Conservation (phyloP, 2,888 invertebrate genomes). For the Mechanitis messenoides region DNA sequence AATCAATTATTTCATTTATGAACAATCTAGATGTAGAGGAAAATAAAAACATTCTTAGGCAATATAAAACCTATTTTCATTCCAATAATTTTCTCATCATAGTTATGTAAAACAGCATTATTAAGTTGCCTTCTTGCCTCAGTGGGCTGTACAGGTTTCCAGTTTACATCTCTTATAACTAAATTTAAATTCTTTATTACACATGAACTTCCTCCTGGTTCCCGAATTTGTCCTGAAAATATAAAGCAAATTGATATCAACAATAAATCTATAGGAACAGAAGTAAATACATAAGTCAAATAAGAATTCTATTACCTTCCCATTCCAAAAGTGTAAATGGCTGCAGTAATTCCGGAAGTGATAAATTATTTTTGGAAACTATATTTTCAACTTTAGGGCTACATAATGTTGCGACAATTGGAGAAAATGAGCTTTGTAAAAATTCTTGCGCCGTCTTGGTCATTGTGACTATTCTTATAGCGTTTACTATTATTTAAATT, state of each 20-base stretch:
- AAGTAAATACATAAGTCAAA: too few relatives aligned
- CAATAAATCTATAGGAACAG: not conserved
- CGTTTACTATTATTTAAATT: not conserved
- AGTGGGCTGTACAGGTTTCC: slow-evolving; percentile 87
- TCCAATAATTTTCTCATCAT: slow-evolving; percentile 70
- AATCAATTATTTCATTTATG: slow-evolving; percentile 27
- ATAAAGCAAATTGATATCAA: slow-evolving; percentile 22
- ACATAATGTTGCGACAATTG: slow-evolving; percentile 90
- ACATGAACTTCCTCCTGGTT: slow-evolving; percentile 85
- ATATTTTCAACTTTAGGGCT: slow-evolving; percentile 88
- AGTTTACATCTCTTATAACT: slow-evolving; percentile 87
- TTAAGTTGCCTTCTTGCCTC: slow-evolving; percentile 90
- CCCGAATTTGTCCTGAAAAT: slow-evolving; percentile 85
- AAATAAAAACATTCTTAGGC: slow-evolving; percentile 6
- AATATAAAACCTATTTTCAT: slow-evolving; percentile 71
- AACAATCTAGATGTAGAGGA: slow-evolving; percentile 5
- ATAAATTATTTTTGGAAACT: slow-evolving; percentile 93
- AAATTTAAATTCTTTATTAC: slow-evolving; percentile 86
- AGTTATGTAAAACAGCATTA: slow-evolving; percentile 83
- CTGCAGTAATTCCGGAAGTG: slow-evolving; percentile 91
- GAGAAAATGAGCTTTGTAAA: slow-evolving; percentile 92
- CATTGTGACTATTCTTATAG: slow-evolving; percentile 20
- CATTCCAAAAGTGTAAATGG: slow-evolving; percentile 87
- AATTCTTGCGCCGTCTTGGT: slow-evolving; percentile 85
- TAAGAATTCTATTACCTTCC: slow-evolving; percentile 46